Base-by-base conservation (phyloP, 1,140 invertebrate species). In the Drosophila bocqueti region DNA sequence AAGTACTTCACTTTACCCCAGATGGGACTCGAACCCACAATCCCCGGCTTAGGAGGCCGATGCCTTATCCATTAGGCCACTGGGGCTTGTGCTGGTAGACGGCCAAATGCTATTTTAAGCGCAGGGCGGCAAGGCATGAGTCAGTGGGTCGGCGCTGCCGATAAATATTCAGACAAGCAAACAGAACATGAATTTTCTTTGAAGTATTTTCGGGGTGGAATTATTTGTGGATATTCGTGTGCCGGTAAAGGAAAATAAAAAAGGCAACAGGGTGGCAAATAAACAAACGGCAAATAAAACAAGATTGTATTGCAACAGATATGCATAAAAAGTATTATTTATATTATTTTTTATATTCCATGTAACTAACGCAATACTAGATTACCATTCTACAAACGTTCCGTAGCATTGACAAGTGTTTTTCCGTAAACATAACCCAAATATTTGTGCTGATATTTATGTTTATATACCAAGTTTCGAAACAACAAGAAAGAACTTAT, bases 61-160 rank as follows among this genome's bases (percentile, higher is more conserved):
- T 74, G 71, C 71, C 71, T 74, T 73, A 73, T 73, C 69, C 69
- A 73, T 73, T 73, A 73, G 69, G 69, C 69, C 69, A 73, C 69
- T 73, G 69, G 69, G 69, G 69, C 69, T 7, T 73, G 40, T 15
- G n/a, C 4, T 31, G 5, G 0, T 0, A 1, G 8, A 0, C 2
- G 69, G 2, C 67, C 13, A 34, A 73, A 43, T 42, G 34, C 21
- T 16, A 2, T 8, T 21, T 13, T 60, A 9, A 61, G 9, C 18
- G 10, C 5, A 7, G 3, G 11, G 16, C 9, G 4, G 10, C 3
- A 8, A 24, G 4, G 11, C 29, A 26, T 34, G 38, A 18, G 16
- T 26, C 29, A 29, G 47, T 10, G 4, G 3, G 5, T 9, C 16
- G n/a, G 6, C 21, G 15, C 15, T 18, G n/a, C 21, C 18, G 10